These are phyloP conservation scores for Hydrophis major DNA, from an alignment of 2,797 vertebrate species.

Conservation along the genomic window DNA sequence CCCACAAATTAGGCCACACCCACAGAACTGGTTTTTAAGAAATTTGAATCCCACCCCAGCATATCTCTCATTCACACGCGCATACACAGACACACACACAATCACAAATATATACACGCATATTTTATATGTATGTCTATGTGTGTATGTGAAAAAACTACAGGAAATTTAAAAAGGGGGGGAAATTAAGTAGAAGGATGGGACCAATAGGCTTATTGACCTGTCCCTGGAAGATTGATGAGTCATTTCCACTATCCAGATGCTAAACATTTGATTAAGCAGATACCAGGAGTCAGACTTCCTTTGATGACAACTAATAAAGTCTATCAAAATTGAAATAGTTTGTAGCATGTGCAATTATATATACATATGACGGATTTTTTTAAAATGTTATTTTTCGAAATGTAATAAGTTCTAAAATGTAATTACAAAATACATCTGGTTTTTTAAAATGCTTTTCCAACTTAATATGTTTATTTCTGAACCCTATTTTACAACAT, in stretches of 20 bases:
- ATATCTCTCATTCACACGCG: too few relatives aligned
- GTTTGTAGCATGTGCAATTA: neutral
- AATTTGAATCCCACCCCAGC: too few relatives aligned
- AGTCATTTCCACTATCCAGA: neutral
- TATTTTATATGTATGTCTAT: neutral
- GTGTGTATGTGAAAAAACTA: neutral
- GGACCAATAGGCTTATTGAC: neutral
- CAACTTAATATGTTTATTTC: neutral
- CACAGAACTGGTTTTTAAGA: too few relatives aligned
- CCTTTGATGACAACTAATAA: neutral
- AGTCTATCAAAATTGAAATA: neutral
- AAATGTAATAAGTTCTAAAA: neutral
- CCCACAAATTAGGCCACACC: too few relatives aligned
- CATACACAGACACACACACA: too few relatives aligned
- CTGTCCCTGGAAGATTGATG: neutral
- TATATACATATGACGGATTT: neutral
- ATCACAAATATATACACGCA: neutral
- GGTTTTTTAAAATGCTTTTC: neutral
- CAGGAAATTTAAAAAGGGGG: neutral
- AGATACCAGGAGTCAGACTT: neutral
- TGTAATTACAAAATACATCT: neutral
- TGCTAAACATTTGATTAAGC: neutral
- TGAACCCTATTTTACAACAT: neutral
- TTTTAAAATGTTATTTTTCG: neutral
- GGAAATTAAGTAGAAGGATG: neutral